Evolutionary conservation across 2,113 vertebrate species (phyloP), one percentile per base, ranked within the genome.

Genomic region (Hiodon alosoides): DNA sequence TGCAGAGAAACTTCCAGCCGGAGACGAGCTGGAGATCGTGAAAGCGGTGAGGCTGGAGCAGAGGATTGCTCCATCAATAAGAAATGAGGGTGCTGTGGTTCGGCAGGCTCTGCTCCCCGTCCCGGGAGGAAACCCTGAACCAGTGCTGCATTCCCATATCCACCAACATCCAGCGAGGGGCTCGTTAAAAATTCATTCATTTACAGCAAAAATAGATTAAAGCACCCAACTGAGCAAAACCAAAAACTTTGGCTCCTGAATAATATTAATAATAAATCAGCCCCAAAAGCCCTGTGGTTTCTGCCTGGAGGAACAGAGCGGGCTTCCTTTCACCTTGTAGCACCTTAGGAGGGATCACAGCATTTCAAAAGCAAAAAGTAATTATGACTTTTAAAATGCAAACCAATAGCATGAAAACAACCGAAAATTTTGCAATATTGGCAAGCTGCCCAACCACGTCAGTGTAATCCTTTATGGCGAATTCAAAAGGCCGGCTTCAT

Each of bases 101-200:
- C 50, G 7, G 55, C 54, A 52, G 10, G 8, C 53, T 58, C 16
- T 11, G 62, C 73, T 75, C 73, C 16, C 31, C 3, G 9, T 75
- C 73, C 47, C 55, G 14, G 46, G 65, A 58, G 64, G 65, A 64
- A 88, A 89, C 82, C 79, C 69, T 31, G 75, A 87, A 87, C 89
- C 81, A 80, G 76, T 74, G 72, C 87, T 81, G 85, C 85, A 86
- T 87, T 88, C 87, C 86, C 82, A 85, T 84, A 89, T 87, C 84
- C 82, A 90, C 79, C 81, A 85, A 7, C 81, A 87, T 90, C 79
- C 79, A 87, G 86, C 81, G 72, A 90, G 83, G 80, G 85, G 71
- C 85, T 88, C 87, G 90, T 92, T 90, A 91, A 92, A 92, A 90
- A 92, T 91, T 88, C 88, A 92, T 92, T 90, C 86, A 92, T 92